Base-by-base conservation (phyloP, 1,140 invertebrate species). In the Conopomorpha cramerella region DNA sequence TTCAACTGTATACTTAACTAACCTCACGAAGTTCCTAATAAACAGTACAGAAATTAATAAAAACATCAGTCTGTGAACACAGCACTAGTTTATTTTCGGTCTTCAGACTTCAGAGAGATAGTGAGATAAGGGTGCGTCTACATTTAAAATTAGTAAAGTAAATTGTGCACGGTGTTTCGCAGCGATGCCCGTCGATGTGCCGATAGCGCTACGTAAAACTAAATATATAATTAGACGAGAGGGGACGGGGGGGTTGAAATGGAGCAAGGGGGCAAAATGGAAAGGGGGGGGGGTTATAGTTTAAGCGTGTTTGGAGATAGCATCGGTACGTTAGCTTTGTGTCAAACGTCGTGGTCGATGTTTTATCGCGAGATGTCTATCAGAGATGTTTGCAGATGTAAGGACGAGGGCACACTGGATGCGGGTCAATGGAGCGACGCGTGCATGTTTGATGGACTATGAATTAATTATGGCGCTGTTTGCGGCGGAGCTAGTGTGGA, bases 341-440 rank as follows among this genome's bases (percentile, higher is more conserved):
- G 66, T 71, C 70, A 74, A 67, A 67, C 70, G 70, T 74, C 70
- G n/a, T n/a, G n/a, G n/a, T n/a, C n/a, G n/a, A n/a, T n/a, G n/a
- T n/a, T n/a, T n/a, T n/a, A n/a, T n/a, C n/a, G n/a, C n/a, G n/a
- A 70, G 66, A 74, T 74, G 47, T 8, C 58, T 67, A 74, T 74
- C 66, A 29, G 51, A 51, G 64, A 73, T 71, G 68, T 73, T 73
- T 73, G 71, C 68, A 73, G 68, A 73, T 73, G 68, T 73, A 70
- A 51, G 51, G 49, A 49, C 51, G 55, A 55, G 60, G 56, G 56
- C 57, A 58, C 51, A 55, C 35, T 38, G 54, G 44, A 49, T 52
- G 57, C 63, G 66, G 68, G n/a, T 73, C 61, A 63, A 62, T 45
- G 62, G 63, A 40, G 30, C 49, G 49, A 55, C 55, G 53, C 57